Base-by-base conservation (phyloP, 2,888 invertebrate genomes). In the Emmelina monodactyla region DNA sequence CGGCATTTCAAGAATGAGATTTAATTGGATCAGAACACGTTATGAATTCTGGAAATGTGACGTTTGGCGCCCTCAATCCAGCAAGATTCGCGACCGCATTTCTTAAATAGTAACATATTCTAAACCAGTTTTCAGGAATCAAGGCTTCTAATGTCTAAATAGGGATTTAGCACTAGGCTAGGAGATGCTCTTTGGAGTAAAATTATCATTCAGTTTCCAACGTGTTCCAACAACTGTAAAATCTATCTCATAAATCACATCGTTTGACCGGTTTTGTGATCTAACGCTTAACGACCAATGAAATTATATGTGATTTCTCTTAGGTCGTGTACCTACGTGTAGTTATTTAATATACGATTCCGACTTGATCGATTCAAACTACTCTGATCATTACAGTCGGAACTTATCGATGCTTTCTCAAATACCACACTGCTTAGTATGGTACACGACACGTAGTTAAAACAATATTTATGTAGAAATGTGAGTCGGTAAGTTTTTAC, bases 391-490 rank as follows among this genome's bases (percentile, higher is more conserved):
- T 10, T 4, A n/a, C n/a, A n/a, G n/a, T n/a, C 4, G 19, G 35
- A 16, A 16, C 14, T 22, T 7, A 31, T 32, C 35, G 35, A 32
- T 32, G 16, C 19, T 35, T 16, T 32, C 25, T 11, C 25, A 25
- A 11, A 10, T 25, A 25, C 25, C 25, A 25, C 4, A 3, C 3
- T n/a, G 25, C 25, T 25, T 10, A 4, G 25, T 25, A 10, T 25
- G 25, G 25, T 11, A 11, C 22, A 35, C 22, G 35, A 53, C 49
- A 44, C 48, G 49, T 51, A 53, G 53, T 58, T 59, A 51, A 55
- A 53, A 47, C 51, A 58, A 62, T 58, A 63, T 66, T 65, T 67
- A 65, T 65, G 64, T 62, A 62, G 58, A 67, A 65, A 67, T 63
- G 61, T 51, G 55, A 66, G 58, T 53, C 53, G 47, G 52, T 54